Evolutionary conservation across 2,113 vertebrate genomes (phyloP), one percentile per base, ranked within the genome.

Genomic region (Brachypodius melanocephalos): DNA sequence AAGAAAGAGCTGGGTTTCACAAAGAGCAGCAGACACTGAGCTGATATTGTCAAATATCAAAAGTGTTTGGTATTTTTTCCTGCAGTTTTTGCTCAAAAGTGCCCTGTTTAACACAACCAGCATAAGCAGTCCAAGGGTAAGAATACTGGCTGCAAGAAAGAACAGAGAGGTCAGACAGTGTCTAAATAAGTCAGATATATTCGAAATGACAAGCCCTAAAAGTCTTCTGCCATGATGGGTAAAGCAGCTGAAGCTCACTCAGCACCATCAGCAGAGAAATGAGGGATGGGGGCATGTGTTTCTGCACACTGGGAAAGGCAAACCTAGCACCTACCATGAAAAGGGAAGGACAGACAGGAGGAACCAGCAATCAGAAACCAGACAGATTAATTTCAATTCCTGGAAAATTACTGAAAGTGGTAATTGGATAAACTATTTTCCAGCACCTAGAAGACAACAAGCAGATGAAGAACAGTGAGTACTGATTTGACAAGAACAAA

Each of bases 381-480:
- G n/a, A 85, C 26, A 76, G 74, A 80, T 69, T 79, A 38, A 62
- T 92, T 92, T 80, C 29, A 77, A 14, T 82, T 93, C 75, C 71
- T 93, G 94, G 67, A 78, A 96, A 90, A 95, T 76, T 86, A 86
- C 43, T 94, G 51, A 32, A 92, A 88, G 75, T 85, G 51, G 72
- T 75, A 88, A 90, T 68, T 76, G 45, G 43, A 85, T 73, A 85
- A 91, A 61, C 63, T 76, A 2, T 80, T 95, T 93, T 88, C 71
- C 78, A 93, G 59, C 2, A 5, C 72, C 85, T 91, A 62, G 72
- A 94, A 90, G 75, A 90, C 63, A 89, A 61, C n/a, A 86, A 80
- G 38, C 16, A 66, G 82, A 86, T 46, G 58, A 94, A 67, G 82
- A 95, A 80, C 51, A 74, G 46, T 2, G 3, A 86, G 43, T 74